These are phyloP conservation scores for Pseudocheirus occidentalis DNA, from an alignment of 2,797 vertebrate genomes.

Conservation along the genomic window DNA sequence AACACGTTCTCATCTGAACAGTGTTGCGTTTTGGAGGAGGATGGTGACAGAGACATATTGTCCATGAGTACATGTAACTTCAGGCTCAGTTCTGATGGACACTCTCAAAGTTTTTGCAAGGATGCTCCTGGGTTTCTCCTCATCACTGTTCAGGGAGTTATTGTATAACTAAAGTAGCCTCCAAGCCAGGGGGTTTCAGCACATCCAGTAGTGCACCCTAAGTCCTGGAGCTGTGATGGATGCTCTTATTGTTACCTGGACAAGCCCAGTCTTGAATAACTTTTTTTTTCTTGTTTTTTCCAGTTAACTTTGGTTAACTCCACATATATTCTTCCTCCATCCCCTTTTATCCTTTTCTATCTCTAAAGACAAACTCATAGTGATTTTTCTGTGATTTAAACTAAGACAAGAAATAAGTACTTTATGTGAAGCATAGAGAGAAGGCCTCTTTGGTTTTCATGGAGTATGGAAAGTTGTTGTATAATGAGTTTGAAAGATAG, in stretches of 20 bases:
- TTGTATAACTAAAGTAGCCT: background rate
- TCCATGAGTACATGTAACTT: background rate
- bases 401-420: background rate
- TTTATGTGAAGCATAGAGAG: background rate
- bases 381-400: background rate
- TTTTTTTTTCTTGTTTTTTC: background rate
- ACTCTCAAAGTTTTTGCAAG: background rate
- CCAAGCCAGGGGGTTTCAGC: background rate
- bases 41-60: background rate
- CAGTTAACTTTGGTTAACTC: background rate
- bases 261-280: background rate
- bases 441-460: background rate
- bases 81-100: background rate
- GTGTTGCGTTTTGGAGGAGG: background rate
- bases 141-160: background rate
- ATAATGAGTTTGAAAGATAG: background rate
- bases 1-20: background rate
- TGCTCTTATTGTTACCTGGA: background rate
- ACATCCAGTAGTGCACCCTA: background rate
- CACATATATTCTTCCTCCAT: background rate
- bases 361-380: background rate
- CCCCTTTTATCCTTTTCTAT: background rate
- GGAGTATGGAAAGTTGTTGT: background rate
- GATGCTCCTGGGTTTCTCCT: background rate
- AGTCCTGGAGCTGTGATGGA: background rate